A percentile compares a stretch with the other conserved stretches of the same genome.
Evolutionary conservation across 2,113 vertebrate species (phyloP).

Genomic region (Progne subis): DNA sequence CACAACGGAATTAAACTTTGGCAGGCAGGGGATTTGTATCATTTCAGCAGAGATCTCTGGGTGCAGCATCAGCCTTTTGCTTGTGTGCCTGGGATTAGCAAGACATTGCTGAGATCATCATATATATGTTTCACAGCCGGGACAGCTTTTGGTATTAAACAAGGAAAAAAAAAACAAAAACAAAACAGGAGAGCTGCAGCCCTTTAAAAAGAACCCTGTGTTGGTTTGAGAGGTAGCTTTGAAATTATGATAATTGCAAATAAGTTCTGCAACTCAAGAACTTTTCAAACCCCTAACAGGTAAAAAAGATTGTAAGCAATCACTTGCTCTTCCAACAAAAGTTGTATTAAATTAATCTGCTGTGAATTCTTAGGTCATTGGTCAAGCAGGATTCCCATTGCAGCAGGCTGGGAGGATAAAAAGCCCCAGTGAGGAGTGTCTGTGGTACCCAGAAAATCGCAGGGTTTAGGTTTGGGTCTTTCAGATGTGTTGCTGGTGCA

Average conservation of each 20-base stretch:
- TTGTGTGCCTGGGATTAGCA: slow-evolving; percentile 58
- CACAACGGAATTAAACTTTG: not conserved
- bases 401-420: not conserved
- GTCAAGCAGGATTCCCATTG: not conserved
- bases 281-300: not conserved
- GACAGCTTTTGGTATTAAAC: not conserved
- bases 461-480: not conserved
- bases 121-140: not conserved
- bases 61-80: slow-evolving; percentile 61
- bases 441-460: not conserved
- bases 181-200: not conserved
- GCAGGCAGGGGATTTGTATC: slow-evolving; percentile 42
- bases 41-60: slow-evolving; percentile 44
- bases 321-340: not conserved
- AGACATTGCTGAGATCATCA: slow-evolving; percentile 67
- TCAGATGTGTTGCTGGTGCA: not conserved
- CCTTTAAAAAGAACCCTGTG: not conserved
- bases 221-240: slow-evolving; percentile 6
- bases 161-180: not conserved
- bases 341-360: not conserved
- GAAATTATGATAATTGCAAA: not conserved
- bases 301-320: not conserved
- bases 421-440: not conserved
- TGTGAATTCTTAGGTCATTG: not conserved
- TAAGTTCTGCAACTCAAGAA: not conserved